Base-by-base conservation (phyloP, 2,797 vertebrate genomes). In the Ceryle rudis region DNA sequence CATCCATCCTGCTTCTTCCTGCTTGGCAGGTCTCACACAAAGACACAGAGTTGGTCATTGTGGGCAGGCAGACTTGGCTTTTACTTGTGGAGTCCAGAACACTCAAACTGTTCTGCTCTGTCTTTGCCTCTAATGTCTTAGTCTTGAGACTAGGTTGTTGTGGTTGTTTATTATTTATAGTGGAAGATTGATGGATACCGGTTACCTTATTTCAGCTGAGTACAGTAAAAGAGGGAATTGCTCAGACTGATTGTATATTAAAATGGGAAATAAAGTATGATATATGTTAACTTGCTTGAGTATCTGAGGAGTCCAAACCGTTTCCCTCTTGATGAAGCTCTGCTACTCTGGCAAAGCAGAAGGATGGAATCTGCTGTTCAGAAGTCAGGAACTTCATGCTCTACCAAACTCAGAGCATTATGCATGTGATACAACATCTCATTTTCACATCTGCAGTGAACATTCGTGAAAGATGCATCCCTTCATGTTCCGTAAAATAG, bases 21-120 rank as follows among this genome's bases (percentile, higher is more conserved):
- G 11, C 52, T 57, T 0, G 0, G 49, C 19, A 18, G 12, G 21
- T 83, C 15, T 57, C 18, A 21, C 2, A 4, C 35, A 81, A 5
- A 41, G 74, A 29, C 20, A 12, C 23, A 23, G 65, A 91, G 11
- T 15, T 41, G 47, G 46, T n/a, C 44, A 10, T 9, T 57, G 12
- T 42, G 25, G 78, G 42, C 61, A 44, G 71, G 54, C 51, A 22
- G n/a, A 6, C 44, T 62, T 52, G 18, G 8, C 25, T 84, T 90
- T 90, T 90, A 14, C 26, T 31, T 60, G 42, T 37, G 28, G 28
- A 72, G 26, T 42, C 21, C 61, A 64, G 61, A 72, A n/a, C 13
- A 6, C 26, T 15, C 12, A 6, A 3, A 33, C 42, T 54, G 22
- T 72, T 78, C 67, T 81, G 47, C 33, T 72, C 33, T 54, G 28